A percentile compares a stretch with the other conserved stretches of the same genome.
These are phyloP conservation scores for Hemichromis elongatus DNA, from an alignment of 2,113 vertebrate genomes.

Conservation along the genomic window DNA sequence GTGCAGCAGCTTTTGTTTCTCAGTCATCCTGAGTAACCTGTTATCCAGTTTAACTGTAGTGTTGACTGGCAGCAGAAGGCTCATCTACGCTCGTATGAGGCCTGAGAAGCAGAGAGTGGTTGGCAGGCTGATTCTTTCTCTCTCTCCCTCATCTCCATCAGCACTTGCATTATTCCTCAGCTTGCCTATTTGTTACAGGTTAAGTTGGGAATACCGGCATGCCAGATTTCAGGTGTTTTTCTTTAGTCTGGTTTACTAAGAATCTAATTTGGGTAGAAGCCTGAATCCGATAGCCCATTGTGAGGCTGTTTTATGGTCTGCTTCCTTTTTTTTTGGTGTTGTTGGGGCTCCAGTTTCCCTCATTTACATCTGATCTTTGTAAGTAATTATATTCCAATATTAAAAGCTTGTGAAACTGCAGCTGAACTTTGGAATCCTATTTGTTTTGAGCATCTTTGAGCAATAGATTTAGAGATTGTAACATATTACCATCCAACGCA, in stretches of 20 bases:
- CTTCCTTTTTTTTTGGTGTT: neutral
- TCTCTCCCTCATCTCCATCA: neutral
- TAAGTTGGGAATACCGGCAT: fast-evolving
- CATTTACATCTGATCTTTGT: fast-evolving
- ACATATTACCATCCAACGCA: neutral
- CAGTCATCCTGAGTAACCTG: neutral
- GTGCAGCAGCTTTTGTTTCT: neutral
- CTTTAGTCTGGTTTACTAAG: neutral
- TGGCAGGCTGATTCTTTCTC: neutral
- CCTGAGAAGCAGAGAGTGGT: neutral
- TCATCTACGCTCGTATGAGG: neutral
- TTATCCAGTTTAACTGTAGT: neutral
- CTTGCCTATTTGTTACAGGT: neutral
- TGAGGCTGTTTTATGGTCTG: neutral
- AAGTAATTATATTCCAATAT: neutral
- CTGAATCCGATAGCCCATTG: neutral
- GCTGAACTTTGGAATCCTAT: neutral
- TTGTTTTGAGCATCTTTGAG: neutral
- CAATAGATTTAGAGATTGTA: neutral
- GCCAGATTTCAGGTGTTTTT: neutral
- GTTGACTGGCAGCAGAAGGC: neutral
- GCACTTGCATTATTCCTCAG: neutral
- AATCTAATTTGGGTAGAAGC: neutral
- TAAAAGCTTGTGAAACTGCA: neutral
- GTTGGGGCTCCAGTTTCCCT: neutral